Base-by-base conservation (phyloP, 2,888 invertebrate species). In the Tubulanus polymorphus region DNA sequence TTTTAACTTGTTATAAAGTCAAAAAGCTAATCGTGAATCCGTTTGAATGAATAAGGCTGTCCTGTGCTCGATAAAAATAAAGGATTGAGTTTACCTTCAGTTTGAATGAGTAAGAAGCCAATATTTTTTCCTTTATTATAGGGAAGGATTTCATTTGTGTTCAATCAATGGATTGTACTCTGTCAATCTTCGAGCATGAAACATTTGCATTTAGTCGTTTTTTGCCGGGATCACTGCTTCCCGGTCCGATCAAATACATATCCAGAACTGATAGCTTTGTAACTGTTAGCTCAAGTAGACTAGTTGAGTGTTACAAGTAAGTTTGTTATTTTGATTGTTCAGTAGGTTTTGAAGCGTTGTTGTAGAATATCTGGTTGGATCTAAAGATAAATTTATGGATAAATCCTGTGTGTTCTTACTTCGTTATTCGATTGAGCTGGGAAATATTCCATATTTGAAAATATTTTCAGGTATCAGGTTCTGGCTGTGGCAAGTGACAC, bases 151-250 rank as follows among this genome's bases (percentile, higher is more conserved):
- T 94, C 68, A 83, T 94, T 56, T 94, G 94, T 74, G 86, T 96
- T 23, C 92, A 93, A 74, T 90, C 90, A 30, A 80, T 95, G 68
- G 94, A 96, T 79, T 93, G 95, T 15, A 86, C 88, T 51, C 78
- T 96, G 20, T 87, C 88, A 54, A 90, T 97, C 75, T 95, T 88
- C 77, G 96, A 96, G 75, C 94, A 94, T 80, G 95, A 96, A 79
- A 87, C 88, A 53, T 90, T 89, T 74, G 84, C 89, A 18, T 93
- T 94, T 74, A 86, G 86, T 70, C 88, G 92, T 60, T 85, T 87
- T 64, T 84, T 95, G 63, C 88, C 89, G 1, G 88, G 89, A 54
- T 86, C 88, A 57, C 81, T 93, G 51, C 82, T 93, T 56, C 95
- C 96, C 0, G 88, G 89, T 20, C 90, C 92, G 0, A 78, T 95